Conservation (phyloP, 2,888 invertebrate genomes). For the Caenorhabditis sp. region DNA sequence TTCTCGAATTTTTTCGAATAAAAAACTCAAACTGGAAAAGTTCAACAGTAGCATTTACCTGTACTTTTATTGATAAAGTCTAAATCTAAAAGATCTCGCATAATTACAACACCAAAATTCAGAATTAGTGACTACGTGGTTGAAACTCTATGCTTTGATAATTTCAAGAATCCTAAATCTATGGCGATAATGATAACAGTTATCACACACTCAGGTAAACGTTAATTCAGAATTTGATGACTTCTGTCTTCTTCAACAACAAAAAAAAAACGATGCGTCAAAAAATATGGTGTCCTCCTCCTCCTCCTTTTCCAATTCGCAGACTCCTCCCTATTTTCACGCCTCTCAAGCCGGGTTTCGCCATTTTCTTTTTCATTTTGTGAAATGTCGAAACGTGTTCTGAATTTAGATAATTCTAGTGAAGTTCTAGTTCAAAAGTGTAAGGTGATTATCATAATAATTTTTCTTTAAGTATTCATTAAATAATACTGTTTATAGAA, state of each 20-base stretch:
- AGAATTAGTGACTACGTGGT: too few species aligned
- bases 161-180: too few species aligned
- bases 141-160: too few species aligned
- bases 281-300: background rate
- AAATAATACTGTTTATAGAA: slow-evolving; percentile 10
- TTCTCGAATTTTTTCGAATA: too few species aligned
- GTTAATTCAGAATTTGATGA: too few species aligned
- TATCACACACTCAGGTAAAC: too few species aligned
- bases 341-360: background rate
- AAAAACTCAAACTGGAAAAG: too few species aligned
- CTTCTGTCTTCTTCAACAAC: background rate
- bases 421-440: background rate
- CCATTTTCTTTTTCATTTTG: background rate
- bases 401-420: background rate
- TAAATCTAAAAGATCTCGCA: too few species aligned
- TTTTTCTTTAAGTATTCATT: slow-evolving; percentile 2
- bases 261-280: background rate
- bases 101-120: too few species aligned
- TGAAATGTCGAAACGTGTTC: background rate
- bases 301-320: background rate
- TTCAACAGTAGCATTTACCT: too few species aligned
- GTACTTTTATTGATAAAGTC: too few species aligned
- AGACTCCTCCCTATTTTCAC: background rate
- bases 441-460: background rate
- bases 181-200: too few species aligned